Evolutionary conservation across 2,888 invertebrate species (phyloP).

Genomic region (Cryptops parisi): DNA sequence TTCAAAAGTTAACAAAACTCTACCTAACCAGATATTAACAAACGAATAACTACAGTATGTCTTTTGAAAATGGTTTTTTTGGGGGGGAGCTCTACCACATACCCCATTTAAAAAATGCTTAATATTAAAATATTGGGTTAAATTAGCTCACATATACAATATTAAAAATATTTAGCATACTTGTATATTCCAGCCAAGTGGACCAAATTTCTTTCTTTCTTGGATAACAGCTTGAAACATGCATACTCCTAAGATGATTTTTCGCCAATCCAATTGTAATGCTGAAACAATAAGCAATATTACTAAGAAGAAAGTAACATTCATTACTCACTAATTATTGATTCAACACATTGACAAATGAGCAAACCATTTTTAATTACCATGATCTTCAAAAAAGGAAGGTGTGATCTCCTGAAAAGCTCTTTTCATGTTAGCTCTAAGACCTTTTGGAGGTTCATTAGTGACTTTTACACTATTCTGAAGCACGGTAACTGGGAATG

Average conservation of each 20-base stretch:
- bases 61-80: too few species aligned
- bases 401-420: constrained; percentile 65
- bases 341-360: neutral
- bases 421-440: constrained; percentile 58
- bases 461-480: constrained; percentile 37
- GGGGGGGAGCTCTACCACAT: too few species aligned
- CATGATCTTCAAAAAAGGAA: constrained; percentile 65
- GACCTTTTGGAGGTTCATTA: constrained; percentile 35
- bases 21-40: too few species aligned
- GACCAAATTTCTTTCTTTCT: constrained; percentile 36
- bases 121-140: too few species aligned
- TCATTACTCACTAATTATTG: neutral
- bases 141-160: too few species aligned
- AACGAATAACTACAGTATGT: too few species aligned
- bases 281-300: constrained; percentile 15
- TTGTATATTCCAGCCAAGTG: constrained; percentile 35
- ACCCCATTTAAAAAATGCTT: too few species aligned
- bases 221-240: constrained; percentile 35
- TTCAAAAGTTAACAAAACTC: too few species aligned
- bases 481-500: constrained; percentile 33
- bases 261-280: constrained; percentile 30
- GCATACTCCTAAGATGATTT: constrained; percentile 32
- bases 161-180: too few species aligned
- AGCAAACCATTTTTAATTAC: constrained; percentile 34
- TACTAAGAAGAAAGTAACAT: neutral